Evolutionary conservation across 2,888 invertebrate species (phyloP).

Genomic region (Heliothis peltigera): DNA sequence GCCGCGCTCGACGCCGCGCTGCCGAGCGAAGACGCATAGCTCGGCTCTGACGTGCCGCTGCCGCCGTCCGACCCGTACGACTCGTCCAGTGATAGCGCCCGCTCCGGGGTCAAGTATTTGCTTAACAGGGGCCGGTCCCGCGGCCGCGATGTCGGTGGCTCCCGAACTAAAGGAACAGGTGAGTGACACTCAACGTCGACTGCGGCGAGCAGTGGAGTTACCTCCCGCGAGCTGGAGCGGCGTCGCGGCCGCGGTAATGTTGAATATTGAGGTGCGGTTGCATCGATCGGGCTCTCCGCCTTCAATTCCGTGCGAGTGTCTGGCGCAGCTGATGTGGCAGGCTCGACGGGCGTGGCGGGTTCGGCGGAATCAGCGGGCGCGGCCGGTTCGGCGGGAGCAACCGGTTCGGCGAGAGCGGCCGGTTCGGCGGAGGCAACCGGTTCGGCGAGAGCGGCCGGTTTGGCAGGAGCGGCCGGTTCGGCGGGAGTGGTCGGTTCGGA

Average conservation of each 20-base stretch:
- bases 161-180: slow-evolving; percentile 45
- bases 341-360: slow-evolving; percentile 90
- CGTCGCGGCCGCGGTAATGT: slow-evolving; percentile 59
- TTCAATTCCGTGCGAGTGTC: slow-evolving; percentile 47
- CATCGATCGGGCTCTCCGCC: slow-evolving; percentile 35
- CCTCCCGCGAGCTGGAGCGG: slow-evolving; percentile 30
- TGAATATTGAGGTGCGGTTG: slow-evolving; percentile 34
- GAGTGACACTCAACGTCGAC: slow-evolving; percentile 52
- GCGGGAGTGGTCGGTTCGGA: too few species aligned
- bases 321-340: slow-evolving; percentile 12
- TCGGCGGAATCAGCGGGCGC: slow-evolving; percentile 82
- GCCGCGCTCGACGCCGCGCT: slow-evolving; percentile 77
- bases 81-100: slow-evolving; percentile 78
- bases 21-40: slow-evolving; percentile 29
- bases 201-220: slow-evolving; percentile 46
- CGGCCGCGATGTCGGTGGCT: slow-evolving; percentile 58
- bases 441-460: slow-evolving; percentile 88
- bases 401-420: slow-evolving; percentile 90
- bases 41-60: slow-evolving; percentile 76
- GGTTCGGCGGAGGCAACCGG: slow-evolving; percentile 92
- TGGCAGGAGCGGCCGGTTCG: too few species aligned
- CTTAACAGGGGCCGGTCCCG: slow-evolving; percentile 89
- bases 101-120: slow-evolving; percentile 88
- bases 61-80: slow-evolving; percentile 75
- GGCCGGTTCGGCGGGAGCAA: too few species aligned